These are phyloP conservation scores for Dicycla oo DNA, from an alignment of 2,888 invertebrate species.

Conservation along the genomic window DNA sequence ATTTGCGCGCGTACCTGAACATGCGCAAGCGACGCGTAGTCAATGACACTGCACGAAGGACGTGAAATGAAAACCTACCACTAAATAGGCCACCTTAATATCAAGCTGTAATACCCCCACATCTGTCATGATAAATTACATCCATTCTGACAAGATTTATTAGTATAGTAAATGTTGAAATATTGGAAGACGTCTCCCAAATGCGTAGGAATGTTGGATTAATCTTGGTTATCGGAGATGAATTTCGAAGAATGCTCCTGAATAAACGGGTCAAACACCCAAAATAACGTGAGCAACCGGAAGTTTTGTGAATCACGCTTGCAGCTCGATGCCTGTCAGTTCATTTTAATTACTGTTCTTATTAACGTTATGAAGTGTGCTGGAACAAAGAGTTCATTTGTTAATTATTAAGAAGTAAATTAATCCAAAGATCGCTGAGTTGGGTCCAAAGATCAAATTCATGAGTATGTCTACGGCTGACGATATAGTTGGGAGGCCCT, in stretches of 20 bases:
- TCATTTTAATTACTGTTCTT: constrained; percentile 56
- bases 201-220: constrained; percentile 65
- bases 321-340: constrained; percentile 69
- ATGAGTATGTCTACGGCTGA: constrained; percentile 22
- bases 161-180: constrained; percentile 60
- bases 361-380: constrained; percentile 41
- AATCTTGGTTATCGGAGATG: constrained; percentile 68
- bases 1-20: constrained; percentile 76
- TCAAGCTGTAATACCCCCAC: constrained; percentile 59
- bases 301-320: constrained; percentile 80
- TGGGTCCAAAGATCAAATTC: constrained; percentile 28
- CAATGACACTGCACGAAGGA: constrained; percentile 75
- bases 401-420: constrained; percentile 16
- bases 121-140: constrained; percentile 63
- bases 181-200: constrained; percentile 57
- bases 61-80: constrained; percentile 59
- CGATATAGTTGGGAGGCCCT: constrained; percentile 42
- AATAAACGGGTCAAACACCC: constrained; percentile 79
- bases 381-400: constrained; percentile 27
- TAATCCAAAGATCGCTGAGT: constrained; percentile 18
- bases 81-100: constrained; percentile 68
- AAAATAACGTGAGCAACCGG: constrained; percentile 78
- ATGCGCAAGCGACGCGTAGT: constrained; percentile 71
- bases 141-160: constrained; percentile 66
- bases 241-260: constrained; percentile 74